Base-by-base conservation (phyloP, 2,113 vertebrate species). In the Pituophis catenifer region DNA sequence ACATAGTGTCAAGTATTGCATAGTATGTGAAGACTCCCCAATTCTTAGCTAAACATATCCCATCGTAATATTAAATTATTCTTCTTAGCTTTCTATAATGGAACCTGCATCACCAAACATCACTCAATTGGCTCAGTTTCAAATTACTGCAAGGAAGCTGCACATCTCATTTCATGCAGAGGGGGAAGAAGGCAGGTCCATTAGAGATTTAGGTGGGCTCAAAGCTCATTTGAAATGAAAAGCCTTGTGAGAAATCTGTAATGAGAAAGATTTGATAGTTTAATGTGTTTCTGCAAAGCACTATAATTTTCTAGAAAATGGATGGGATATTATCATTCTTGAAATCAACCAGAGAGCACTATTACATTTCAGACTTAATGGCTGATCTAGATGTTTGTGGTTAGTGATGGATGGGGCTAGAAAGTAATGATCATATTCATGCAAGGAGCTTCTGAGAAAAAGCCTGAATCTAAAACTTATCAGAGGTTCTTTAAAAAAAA, bases 171-270 rank as follows among this genome's bases (percentile, higher is more conserved):
- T 90, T 58, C 91, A 38, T 0, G 59, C 94, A 94, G 94, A 24
- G 54, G 55, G 88, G 92, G 52, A 81, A 94, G 92, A 15, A 89
- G 91, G 81, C 93, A 93, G 94, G 90, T 96, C 90, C 91, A 62
- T 65, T 24, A 33, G 94, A 95, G 95, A 53, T 93, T 93, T 90
- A 65, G 12, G 3, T 54, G 94, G 95, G 91, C 94, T 94, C 96
- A 94, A 91, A 95, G 95, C 94, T 96, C 93, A 94, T 96, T 90
- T 94, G 93, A 91, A 95, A 92, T 92, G 94, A 92, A 96, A 96
- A 95, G 92, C 91, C 93, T 89, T 86, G 26, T n/a, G 90, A 95
- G 92, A 94, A 95, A 94, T 89, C 95, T 94, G 87, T 95, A 91
- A 93, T 86, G 93, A 96, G 94, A 89, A 95, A 90, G 88, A 94